phyloP scores from a whole-genome alignment of 1,140 invertebrate genomes.

The Drosophila malerkotliana region DNA sequence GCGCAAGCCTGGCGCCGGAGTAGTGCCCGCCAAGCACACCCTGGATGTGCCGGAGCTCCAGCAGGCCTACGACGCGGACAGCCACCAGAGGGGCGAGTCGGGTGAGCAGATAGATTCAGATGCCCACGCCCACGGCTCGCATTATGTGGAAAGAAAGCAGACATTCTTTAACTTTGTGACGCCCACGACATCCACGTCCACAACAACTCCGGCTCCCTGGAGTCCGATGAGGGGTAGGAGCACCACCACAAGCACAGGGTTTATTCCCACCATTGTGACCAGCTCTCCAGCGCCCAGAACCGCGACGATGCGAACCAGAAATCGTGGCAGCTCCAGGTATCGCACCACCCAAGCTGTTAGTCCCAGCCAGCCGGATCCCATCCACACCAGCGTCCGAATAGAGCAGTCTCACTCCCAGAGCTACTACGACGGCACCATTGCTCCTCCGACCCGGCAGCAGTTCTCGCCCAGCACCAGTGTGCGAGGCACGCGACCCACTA shows the following conservation, averaged over 20 bases:
- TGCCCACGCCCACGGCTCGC: conserved; percentile 58
- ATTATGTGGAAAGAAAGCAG: conserved; percentile 55
- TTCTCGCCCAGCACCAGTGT: conserved; percentile 13
- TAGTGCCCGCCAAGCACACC: conserved; percentile 16
- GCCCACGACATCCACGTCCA: conserved; percentile 23
- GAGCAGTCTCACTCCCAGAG: conserved; percentile 75
- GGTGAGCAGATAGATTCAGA: conserved; percentile 42
- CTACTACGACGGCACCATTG: conserved; percentile 76
- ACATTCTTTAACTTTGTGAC: conserved; percentile 32
- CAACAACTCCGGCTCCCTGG: conserved; percentile 56
- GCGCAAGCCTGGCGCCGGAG: conserved; percentile 38
- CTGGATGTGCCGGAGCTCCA: conserved; percentile 74
- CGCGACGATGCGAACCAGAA: conserved; percentile 1
- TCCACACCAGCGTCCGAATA: conserved; percentile 54
- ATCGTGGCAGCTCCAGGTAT: conserved; percentile 48
- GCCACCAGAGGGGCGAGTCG: conserved; percentile 28
- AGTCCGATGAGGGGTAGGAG: conserved; percentile 67
- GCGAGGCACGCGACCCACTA: conserved; percentile 45
- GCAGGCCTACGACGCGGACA: conserved; percentile 68
- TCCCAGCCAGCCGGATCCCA: conserved; percentile 22
- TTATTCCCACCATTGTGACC: conserved; percentile 60
- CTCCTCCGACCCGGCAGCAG: conserved; percentile 55
- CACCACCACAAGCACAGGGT: conserved; percentile 22
- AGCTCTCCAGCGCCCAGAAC: conserved; percentile 30
- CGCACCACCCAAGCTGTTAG: conserved; percentile 29